Conservation (phyloP, 2,113 vertebrate species). For the Papio anubis region DNA sequence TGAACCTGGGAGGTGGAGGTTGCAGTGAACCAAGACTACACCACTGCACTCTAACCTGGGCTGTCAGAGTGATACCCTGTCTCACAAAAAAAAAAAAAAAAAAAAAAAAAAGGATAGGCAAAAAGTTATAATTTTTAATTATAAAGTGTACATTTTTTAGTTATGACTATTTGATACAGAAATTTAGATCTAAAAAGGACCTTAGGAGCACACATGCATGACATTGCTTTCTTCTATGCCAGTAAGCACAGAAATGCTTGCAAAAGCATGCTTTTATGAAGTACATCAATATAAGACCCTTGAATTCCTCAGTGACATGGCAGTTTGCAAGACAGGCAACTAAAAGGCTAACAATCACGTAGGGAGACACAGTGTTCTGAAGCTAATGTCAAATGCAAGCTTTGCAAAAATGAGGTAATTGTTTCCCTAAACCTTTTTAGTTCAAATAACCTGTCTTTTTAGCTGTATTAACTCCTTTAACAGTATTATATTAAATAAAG, state of each 20-base stretch:
- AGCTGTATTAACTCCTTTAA: not conserved
- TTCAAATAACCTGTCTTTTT: not conserved
- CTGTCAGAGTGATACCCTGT: no score
- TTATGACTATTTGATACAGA: not conserved
- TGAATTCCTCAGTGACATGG: not conserved
- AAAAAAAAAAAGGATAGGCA: no score
- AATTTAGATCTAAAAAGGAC: not conserved
- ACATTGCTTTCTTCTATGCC: not conserved
- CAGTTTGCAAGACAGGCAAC: slow-evolving; percentile 26
- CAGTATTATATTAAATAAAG: not conserved
- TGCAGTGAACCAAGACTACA: no score
- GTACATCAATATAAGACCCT: not conserved
- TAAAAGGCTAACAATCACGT: not conserved
- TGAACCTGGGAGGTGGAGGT: no score
- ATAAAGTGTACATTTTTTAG: not conserved
- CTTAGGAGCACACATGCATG: not conserved
- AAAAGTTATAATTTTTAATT: not conserved
- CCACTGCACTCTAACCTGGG: no score
- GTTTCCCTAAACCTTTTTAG: not conserved
- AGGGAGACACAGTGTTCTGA: not conserved
- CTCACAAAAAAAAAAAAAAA: no score
- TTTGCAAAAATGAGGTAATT: slow-evolving; percentile 3
- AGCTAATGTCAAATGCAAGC: not conserved
- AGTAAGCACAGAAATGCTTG: not conserved
- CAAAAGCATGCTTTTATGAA: fast-evolving